These are phyloP conservation scores for Ibidorhyncha struthersii DNA, from an alignment of 2,113 vertebrate genomes.

Conservation along the genomic window DNA sequence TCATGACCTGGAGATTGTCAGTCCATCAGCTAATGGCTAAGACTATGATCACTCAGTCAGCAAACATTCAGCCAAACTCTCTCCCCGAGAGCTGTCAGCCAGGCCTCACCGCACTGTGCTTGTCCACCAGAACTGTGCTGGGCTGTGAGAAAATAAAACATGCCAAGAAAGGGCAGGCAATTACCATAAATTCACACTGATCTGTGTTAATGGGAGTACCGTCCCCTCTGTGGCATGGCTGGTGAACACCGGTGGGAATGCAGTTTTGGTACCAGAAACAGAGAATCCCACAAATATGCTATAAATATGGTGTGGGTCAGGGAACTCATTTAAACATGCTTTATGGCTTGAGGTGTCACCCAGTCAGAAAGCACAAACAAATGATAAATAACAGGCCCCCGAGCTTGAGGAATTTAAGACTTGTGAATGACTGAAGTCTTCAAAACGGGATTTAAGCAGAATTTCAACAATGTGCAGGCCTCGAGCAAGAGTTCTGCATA, in stretches of 20 bases:
- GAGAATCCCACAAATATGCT: neutral
- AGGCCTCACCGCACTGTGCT: neutral
- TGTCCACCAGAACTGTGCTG: neutral
- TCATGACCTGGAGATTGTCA: neutral
- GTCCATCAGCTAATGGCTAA: neutral
- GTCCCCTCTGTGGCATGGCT: accelerated
- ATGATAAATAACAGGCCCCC: neutral
- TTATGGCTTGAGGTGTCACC: neutral
- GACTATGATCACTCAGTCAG: neutral
- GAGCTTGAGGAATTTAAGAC: neutral
- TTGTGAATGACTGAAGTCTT: neutral
- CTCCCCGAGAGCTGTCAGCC: accelerated
- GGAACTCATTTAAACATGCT: neutral
- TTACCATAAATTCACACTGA: neutral
- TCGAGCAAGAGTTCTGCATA: neutral
- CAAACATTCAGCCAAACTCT: neutral
- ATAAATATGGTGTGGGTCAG: neutral
- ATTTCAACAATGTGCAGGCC: neutral
- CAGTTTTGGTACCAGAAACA: neutral
- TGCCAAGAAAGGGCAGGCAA: neutral
- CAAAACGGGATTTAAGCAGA: neutral
- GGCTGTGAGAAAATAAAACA: neutral
- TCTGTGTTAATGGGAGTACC: accelerated
- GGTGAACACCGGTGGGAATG: neutral
- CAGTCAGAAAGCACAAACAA: neutral